phyloP scores from a whole-genome alignment of 2,113 vertebrate species.

The Forbesichthys agassizii region DNA sequence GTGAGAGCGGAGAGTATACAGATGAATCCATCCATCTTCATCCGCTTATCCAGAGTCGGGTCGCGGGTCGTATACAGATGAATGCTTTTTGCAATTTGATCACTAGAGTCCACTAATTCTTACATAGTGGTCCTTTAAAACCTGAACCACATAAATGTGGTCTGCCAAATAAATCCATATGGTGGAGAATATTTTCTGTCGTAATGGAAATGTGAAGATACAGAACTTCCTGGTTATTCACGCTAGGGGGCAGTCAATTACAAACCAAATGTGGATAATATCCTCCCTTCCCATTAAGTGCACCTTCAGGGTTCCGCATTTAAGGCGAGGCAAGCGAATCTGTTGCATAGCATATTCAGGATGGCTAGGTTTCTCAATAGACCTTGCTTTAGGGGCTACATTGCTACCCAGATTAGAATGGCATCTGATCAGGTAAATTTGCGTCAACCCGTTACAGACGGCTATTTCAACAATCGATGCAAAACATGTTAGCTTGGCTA shows the following conservation, averaged over 20 bases:
- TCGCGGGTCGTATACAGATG: too few species aligned
- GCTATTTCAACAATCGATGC: constrained; percentile 39
- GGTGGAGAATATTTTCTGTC: too few species aligned
- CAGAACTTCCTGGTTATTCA: background rate
- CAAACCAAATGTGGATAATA: too few species aligned
- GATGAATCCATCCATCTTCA: too few species aligned
- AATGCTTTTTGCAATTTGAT: too few species aligned
- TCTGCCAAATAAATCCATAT: too few species aligned
- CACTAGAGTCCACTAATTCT: too few species aligned
- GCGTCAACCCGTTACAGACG: background rate
- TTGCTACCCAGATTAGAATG: constrained; percentile 66
- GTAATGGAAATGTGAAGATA: too few species aligned
- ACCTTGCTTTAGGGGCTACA: constrained; percentile 44
- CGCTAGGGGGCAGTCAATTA: background rate
- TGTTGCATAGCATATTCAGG: background rate
- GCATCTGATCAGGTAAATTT: constrained; percentile 75
- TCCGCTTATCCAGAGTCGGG: too few species aligned
- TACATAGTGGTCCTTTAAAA: too few species aligned
- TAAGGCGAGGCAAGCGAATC: background rate
- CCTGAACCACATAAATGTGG: too few species aligned
- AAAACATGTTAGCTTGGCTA: background rate
- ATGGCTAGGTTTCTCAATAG: constrained; percentile 58
- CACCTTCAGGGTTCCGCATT: constrained; percentile 47
- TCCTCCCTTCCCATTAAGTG: background rate
- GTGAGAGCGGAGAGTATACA: too few species aligned